A percentile compares a stretch with the other conserved stretches of the same genome.
These are phyloP conservation scores for Herpailurus yagouaroundi DNA, from an alignment of 2,113 vertebrate genomes.

Conservation along the genomic window DNA sequence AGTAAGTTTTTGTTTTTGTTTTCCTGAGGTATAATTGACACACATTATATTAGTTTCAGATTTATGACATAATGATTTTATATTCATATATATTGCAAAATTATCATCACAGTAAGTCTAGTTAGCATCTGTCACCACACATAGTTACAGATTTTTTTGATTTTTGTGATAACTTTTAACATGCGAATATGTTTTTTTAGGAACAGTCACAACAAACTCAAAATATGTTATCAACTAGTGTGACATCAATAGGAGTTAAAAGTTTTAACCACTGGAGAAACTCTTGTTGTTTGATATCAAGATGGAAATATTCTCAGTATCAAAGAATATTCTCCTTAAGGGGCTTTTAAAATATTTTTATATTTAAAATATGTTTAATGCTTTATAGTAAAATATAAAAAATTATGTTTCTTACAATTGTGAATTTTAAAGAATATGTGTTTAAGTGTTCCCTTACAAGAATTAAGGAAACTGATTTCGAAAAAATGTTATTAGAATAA, in stretches of 20 bases:
- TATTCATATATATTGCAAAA: neutral
- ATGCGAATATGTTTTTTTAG: neutral
- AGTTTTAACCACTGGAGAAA: neutral
- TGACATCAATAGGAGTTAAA: neutral
- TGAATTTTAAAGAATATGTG: neutral
- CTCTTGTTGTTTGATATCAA: neutral
- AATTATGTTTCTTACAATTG: neutral
- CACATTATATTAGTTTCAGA: neutral
- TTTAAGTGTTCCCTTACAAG: neutral
- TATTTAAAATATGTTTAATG: neutral
- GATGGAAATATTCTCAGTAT: neutral
- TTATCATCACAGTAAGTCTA: neutral
- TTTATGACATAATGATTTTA: neutral
- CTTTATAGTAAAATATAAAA: neutral
- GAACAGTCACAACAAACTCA: neutral
- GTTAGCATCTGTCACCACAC: neutral
- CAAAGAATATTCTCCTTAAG: neutral
- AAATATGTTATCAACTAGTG: neutral
- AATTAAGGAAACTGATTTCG: neutral
- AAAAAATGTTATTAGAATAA: neutral
- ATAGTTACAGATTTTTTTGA: neutral
- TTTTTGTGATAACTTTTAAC: neutral
- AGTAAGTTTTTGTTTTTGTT: neutral
- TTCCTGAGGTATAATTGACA: neutral
- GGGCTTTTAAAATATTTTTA: neutral